Conservation (phyloP, 2,113 vertebrate species). For the Accipiter virgatus region DNA sequence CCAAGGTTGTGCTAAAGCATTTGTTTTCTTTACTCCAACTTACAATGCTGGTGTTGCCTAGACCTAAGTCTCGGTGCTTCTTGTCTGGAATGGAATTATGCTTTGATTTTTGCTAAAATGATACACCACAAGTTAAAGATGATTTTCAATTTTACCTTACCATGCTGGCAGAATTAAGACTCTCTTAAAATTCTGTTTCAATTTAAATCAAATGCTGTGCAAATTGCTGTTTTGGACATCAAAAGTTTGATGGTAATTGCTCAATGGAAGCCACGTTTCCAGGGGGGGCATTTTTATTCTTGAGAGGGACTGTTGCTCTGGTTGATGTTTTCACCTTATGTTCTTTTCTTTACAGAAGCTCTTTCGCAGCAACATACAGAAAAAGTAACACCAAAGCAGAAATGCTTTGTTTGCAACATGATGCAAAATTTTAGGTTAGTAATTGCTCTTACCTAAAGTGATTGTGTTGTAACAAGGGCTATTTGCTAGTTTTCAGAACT, state of each 20-base stretch:
- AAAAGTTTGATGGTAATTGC: background rate
- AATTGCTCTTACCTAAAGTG: background rate
- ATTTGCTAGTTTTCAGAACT: background rate
- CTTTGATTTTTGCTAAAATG: background rate
- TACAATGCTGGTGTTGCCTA: background rate
- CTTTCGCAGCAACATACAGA: background rate
- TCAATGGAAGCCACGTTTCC: background rate
- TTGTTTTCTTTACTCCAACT: background rate
- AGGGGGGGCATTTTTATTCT: background rate
- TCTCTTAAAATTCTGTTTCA: background rate
- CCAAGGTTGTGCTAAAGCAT: background rate
- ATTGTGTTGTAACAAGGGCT: background rate
- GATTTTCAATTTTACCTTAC: background rate
- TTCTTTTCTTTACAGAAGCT: background rate
- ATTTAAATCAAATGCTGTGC: background rate
- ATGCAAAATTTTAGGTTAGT: background rate
- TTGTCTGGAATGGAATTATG: background rate
- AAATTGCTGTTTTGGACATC: background rate
- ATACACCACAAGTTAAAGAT: background rate
- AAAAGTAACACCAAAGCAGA: background rate
- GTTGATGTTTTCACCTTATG: background rate
- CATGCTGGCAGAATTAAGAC: background rate
- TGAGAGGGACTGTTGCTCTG: background rate
- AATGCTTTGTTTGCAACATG: background rate
- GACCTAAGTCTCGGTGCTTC: background rate